A percentile compares a stretch with the other conserved stretches of the same genome.
These are phyloP conservation scores for Drosophila ambigua DNA, from an alignment of 1,140 invertebrate genomes.

Conservation along the genomic window DNA sequence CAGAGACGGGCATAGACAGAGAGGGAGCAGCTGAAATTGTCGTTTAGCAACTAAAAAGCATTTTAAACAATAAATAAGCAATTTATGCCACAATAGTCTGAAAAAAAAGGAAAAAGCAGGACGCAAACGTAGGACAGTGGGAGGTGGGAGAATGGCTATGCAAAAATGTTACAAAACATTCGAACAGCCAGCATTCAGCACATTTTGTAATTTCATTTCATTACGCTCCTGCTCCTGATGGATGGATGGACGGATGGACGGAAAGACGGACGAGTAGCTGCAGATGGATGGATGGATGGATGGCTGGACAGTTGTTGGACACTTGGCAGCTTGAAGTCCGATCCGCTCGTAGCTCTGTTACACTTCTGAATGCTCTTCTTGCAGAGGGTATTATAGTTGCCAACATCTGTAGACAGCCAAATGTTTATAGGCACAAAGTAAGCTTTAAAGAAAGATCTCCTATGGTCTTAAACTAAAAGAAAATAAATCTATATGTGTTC, in stretches of 20 bases:
- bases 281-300: conserved; percentile 16
- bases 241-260: conserved; percentile 28
- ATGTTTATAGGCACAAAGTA: too few species aligned
- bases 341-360: too few species aligned
- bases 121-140: conserved; percentile 1
- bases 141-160: conserved; percentile 43
- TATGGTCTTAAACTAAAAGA: too few species aligned
- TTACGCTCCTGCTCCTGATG: conserved; percentile 54
- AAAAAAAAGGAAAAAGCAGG: too few species aligned
- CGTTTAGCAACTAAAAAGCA: conserved; percentile 65
- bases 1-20: too few species aligned
- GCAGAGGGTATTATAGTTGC: too few species aligned
- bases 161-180: conserved; percentile 54
- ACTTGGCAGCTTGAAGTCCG: too few species aligned
- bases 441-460: too few species aligned
- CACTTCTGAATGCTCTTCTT: too few species aligned
- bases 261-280: neutral
- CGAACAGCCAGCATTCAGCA: conserved; percentile 33
- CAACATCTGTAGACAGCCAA: too few species aligned
- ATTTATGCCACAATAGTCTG: conserved; percentile 61
- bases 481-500: too few species aligned
- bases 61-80: conserved; percentile 81
- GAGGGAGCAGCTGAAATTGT: conserved; percentile 43
- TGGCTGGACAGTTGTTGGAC: conserved; percentile 20
- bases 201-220: conserved; percentile 78